These are phyloP conservation scores for Plemyria rubiginata DNA, from an alignment of 2,888 invertebrate genomes.

Conservation along the genomic window DNA sequence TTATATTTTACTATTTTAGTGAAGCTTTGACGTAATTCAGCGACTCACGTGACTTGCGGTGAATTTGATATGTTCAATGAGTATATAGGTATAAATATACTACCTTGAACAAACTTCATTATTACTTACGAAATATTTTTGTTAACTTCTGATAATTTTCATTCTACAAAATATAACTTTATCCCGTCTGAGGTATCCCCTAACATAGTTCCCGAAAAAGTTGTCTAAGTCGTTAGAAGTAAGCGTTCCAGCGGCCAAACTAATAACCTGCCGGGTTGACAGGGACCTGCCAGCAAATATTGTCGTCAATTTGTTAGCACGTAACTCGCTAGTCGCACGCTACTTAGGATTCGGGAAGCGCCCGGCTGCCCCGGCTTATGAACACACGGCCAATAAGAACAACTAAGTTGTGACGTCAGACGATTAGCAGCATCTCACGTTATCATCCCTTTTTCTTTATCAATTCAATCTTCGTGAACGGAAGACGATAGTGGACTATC, in stretches of 20 bases:
- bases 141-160: conserved; percentile 16
- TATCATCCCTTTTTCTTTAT: conserved; percentile 65
- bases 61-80: background rate
- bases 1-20: too few species aligned
- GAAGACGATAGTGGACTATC: background rate
- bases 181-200: conserved; percentile 19
- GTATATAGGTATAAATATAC: too few species aligned
- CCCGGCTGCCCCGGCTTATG: conserved; percentile 67
- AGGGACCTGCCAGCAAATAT: conserved; percentile 75
- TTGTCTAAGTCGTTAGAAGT: conserved; percentile 39
- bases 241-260: conserved; percentile 49
- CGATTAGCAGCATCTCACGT: conserved; percentile 68
- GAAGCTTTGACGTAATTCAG: too few species aligned
- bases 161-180: conserved; percentile 23
- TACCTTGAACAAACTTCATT: conserved; percentile 3
- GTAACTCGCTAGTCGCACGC: conserved; percentile 59
- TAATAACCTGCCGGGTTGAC: conserved; percentile 71
- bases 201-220: conserved; percentile 35
- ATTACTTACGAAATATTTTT: conserved; percentile 8
- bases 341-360: conserved; percentile 75
- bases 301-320: conserved; percentile 79
- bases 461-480: conserved; percentile 46
- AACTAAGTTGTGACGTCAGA: conserved; percentile 79
- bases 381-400: conserved; percentile 77
- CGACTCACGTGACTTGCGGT: background rate